These are phyloP conservation scores for Pyralis farinalis DNA, from an alignment of 2,888 invertebrate species.

Conservation along the genomic window DNA sequence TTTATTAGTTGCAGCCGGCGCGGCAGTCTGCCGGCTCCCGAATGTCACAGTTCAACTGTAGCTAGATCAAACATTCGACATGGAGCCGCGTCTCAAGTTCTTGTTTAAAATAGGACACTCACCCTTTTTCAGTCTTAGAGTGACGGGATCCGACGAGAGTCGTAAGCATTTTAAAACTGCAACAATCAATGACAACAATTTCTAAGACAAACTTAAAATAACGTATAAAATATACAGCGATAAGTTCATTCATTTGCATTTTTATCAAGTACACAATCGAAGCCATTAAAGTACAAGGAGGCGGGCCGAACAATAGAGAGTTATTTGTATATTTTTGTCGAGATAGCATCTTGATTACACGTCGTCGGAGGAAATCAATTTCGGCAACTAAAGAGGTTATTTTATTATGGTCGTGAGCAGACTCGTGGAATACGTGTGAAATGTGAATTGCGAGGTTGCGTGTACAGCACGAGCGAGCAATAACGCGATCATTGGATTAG, in stretches of 20 bases:
- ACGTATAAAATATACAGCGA: conserved; percentile 6
- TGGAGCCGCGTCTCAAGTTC: conserved; percentile 18
- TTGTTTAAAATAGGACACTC: conserved; percentile 59
- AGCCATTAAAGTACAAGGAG: conserved; percentile 23
- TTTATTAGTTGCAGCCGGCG: conserved; percentile 54
- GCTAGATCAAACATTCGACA: conserved; percentile 19
- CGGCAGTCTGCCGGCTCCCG: conserved; percentile 22
- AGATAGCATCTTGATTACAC: conserved; percentile 36
- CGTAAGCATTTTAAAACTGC: conserved; percentile 96
- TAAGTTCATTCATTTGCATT: conserved; percentile 5
- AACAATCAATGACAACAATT: conserved; percentile 64
- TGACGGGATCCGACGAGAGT: conserved; percentile 94
- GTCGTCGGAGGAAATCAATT: conserved; percentile 37
- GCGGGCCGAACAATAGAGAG: conserved; percentile 25
- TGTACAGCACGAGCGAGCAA: conserved; percentile 39
- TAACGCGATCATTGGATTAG: conserved; percentile 70
- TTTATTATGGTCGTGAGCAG: conserved; percentile 25
- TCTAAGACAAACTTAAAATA: conserved; percentile 21
- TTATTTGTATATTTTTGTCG: conserved; percentile 29
- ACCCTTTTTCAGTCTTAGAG: conserved; percentile 95
- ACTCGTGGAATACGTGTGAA: conserved; percentile 41
- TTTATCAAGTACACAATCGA: conserved; percentile 23
- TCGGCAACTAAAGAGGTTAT: conserved; percentile 28
- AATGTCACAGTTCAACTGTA: conserved; percentile 44
- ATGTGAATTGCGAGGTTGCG: conserved; percentile 59